Base-by-base conservation (phyloP, 2,888 invertebrate genomes). In the Dicycla oo region DNA sequence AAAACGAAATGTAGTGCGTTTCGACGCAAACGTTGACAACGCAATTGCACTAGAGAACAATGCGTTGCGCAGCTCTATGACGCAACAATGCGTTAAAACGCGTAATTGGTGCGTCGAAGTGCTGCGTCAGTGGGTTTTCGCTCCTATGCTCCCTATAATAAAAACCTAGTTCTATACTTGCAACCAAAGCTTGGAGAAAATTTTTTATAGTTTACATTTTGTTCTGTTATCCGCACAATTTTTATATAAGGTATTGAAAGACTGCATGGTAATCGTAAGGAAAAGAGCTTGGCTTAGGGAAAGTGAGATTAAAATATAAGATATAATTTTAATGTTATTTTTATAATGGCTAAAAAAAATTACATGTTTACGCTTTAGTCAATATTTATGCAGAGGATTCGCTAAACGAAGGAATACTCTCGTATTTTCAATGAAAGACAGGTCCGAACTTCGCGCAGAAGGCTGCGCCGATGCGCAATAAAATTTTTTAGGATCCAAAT, bases 281-380 rank as follows among this genome's bases (percentile, higher is more conserved):
- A 74, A 80, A 86, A 71, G 89, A 89, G 89, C 86, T 91, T 91
- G 87, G 75, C 57, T 60, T 85, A 89, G 82, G 88, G 88, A 90
- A 91, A 93, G 93, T 93, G 93, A 93, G 91, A 93, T 87, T 92
- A 91, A 71, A n/a, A 67, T 67, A 83, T 91, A 90, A 90, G 88
- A 73, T 76, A 83, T 88, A 86, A 83, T 78, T 88, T 86, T 88
- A 86, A 78, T 78, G 73, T 83, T 82, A 85, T 83, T 85, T 89
- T 77, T 90, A 81, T 82, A 71, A 73, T 83, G 73, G 80, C 81
- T 77, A 84, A 88, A 82, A 76, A 77, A 72, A 85, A 77, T 78
- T 76, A 74, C 30, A 80, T 79, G 69, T 80, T 80, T 69, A 80
- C 34, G 80, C 78, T 80, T 81, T 70, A 67, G 56, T 82, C 53